Conservation (phyloP, 2,888 invertebrate species). For the Liopterus haemorrhoidalis region DNA sequence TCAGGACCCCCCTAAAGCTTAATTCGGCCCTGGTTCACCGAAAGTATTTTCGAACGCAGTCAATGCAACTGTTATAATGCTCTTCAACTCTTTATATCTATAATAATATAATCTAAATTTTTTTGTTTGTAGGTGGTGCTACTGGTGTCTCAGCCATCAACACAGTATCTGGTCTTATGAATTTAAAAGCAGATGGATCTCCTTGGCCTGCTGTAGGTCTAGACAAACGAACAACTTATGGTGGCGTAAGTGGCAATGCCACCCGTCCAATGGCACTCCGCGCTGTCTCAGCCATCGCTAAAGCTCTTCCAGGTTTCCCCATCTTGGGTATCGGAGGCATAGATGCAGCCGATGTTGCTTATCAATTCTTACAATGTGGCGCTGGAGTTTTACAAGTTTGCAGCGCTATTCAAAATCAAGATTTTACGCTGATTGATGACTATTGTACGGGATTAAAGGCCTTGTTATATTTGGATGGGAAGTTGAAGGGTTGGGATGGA, state of each 20-base stretch:
- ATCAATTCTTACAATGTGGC: slow-evolving; percentile 93
- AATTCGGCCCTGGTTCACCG: too few relatives aligned
- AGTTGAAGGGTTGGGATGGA: slow-evolving; percentile 78
- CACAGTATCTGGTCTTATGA: slow-evolving; percentile 94
- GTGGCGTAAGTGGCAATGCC: slow-evolving; percentile 86
- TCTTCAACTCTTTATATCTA: neutral
- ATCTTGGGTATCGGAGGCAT: slow-evolving; percentile 96
- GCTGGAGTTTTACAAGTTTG: slow-evolving; percentile 90
- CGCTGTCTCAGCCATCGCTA: slow-evolving; percentile 85
- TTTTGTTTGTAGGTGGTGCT: slow-evolving; percentile 67
- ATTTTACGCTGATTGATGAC: slow-evolving; percentile 94
- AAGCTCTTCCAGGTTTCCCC: slow-evolving; percentile 78
- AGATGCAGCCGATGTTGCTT: slow-evolving; percentile 89
- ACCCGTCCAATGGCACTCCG: slow-evolving; percentile 89
- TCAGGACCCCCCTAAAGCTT: too few relatives aligned
- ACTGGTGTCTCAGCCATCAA: slow-evolving; percentile 96
- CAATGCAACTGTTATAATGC: neutral
- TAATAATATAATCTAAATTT: slow-evolving; percentile 2
- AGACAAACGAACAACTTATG: slow-evolving; percentile 82
- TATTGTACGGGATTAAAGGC: slow-evolving; percentile 86
- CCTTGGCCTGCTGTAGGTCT: slow-evolving; percentile 91
- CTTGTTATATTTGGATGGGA: slow-evolving; percentile 70
- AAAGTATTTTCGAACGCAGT: too few relatives aligned
- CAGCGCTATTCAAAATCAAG: slow-evolving; percentile 97
- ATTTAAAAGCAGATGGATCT: slow-evolving; percentile 67